Conservation (phyloP, 2,888 invertebrate genomes). For the Tetramorium bicarinatum region DNA sequence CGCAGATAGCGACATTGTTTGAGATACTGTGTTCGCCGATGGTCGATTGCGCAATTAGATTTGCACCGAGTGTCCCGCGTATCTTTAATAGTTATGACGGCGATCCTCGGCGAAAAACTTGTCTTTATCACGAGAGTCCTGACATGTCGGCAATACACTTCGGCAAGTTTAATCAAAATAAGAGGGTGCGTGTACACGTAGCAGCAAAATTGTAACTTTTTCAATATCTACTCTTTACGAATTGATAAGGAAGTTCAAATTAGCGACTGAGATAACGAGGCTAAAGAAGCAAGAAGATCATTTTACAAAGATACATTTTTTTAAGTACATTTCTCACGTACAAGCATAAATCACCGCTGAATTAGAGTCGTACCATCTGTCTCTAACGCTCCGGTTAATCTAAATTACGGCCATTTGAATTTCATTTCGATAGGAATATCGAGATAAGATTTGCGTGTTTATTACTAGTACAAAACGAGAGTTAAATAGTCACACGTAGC, state of each 20-base stretch:
- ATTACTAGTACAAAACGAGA: conserved; percentile 11
- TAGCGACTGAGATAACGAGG: not conserved
- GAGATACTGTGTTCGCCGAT: conserved; percentile 1
- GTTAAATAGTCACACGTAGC: not conserved
- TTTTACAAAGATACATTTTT: not conserved
- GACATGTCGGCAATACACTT: not conserved
- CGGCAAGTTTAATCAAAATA: not conserved
- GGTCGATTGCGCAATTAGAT: conserved; percentile 30
- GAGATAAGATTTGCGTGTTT: not conserved
- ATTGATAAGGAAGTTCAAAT: not conserved
- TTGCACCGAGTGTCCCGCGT: not conserved
- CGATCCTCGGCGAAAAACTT: not conserved
- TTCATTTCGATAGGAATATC: not conserved
- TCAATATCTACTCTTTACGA: not conserved
- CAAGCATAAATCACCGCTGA: not conserved
- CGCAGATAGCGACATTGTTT: conserved; percentile 32
- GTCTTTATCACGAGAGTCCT: not conserved
- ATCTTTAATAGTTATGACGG: not conserved
- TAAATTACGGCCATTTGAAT: not conserved
- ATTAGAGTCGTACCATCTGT: not conserved
- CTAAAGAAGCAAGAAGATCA: not conserved
- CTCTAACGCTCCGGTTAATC: not conserved
- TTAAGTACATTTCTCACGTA: not conserved
- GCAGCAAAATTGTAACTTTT: not conserved
- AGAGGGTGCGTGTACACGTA: not conserved